A percentile compares a stretch with the other conserved stretches of the same genome.
Evolutionary conservation across 1,140 invertebrate species (phyloP).

Genomic region (Drosophila biarmipes): DNA sequence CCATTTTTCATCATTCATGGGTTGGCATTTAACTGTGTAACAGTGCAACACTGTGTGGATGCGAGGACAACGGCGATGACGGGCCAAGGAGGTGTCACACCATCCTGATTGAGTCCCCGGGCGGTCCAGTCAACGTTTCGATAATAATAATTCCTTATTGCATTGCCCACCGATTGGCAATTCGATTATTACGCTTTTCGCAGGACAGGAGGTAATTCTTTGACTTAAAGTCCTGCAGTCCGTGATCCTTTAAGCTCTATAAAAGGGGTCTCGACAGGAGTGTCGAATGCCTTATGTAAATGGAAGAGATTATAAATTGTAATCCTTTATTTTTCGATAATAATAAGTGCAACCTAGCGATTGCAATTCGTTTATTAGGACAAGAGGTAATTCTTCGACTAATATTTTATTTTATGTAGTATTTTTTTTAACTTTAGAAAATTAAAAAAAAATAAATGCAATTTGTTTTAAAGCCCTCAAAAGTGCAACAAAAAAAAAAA

Average conservation of each 20-base stretch:
- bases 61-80: constrained; percentile 36
- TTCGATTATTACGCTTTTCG: constrained; percentile 29
- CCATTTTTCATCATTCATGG: constrained; percentile 46
- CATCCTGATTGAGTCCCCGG: constrained; percentile 53
- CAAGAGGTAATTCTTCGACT: no score
- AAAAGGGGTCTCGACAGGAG: not conserved
- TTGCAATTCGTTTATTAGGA: no score
- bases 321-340: no score
- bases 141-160: constrained; percentile 74
- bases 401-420: no score
- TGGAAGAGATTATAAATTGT: no score
- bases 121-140: constrained; percentile 26
- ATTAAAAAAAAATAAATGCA: no score
- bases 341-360: no score
- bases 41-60: constrained; percentile 50
- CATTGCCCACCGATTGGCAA: constrained; percentile 37
- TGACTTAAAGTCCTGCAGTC: constrained; percentile 6
- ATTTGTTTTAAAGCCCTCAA: no score
- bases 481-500: not conserved
- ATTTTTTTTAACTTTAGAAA: no score
- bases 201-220: constrained; percentile 5
- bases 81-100: constrained; percentile 3
- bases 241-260: constrained; percentile 8
- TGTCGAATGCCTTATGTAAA: not conserved
- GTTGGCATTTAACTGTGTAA: constrained; percentile 60